Evolutionary conservation across 2,113 vertebrate genomes (phyloP), one percentile per base, ranked within the genome.

Genomic region (Sylvia atricapilla): DNA sequence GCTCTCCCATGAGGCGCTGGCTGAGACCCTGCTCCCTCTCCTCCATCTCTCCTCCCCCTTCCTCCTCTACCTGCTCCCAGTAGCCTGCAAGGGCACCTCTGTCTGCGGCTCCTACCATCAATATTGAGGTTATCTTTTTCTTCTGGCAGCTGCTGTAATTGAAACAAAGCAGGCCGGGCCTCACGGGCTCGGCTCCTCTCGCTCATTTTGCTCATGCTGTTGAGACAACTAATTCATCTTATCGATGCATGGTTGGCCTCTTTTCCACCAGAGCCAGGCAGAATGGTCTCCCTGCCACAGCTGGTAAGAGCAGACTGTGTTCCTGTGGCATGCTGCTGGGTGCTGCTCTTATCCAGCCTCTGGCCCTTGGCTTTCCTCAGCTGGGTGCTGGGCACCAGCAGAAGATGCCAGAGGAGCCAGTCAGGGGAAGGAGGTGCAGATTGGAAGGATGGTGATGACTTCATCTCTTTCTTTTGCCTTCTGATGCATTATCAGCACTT

Each of bases 141-240:
- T 97, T 98, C 97, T 96, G 95, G 95, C 84, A 97, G 97, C 97
- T 96, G 94, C 96, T 91, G 96, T 97, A 98, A 98, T 98, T 98
- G 98, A 98, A 98, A 97, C 97, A 97, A 98, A 98, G 97, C 97
- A 96, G 87, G 94, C 92, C 93, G 94, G 91, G 96, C 96, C 97
- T 97, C 96, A 95, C 93, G 76, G 96, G 94, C 96, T 96, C 91
- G 43, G 46, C 88, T 97, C 78, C 87, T 96, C 88, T 97, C 49
- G 81, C 96, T 96, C 95, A 96, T 98, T 97, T 98, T 95, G 97
- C 98, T 6, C 74, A 63, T 80, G 96, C 96, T 95, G 77, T 93
- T 46, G 84, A 98, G 97, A 97, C 93, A 97, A 96, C 98, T 97
- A 96, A 98, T 97, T 98, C 96, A 92, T 97, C 97, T 97, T 84